Evolutionary conservation across 1,140 invertebrate genomes (phyloP), one percentile per base, ranked within the genome.

Genomic region (Diabrotica undecimpunctata): DNA sequence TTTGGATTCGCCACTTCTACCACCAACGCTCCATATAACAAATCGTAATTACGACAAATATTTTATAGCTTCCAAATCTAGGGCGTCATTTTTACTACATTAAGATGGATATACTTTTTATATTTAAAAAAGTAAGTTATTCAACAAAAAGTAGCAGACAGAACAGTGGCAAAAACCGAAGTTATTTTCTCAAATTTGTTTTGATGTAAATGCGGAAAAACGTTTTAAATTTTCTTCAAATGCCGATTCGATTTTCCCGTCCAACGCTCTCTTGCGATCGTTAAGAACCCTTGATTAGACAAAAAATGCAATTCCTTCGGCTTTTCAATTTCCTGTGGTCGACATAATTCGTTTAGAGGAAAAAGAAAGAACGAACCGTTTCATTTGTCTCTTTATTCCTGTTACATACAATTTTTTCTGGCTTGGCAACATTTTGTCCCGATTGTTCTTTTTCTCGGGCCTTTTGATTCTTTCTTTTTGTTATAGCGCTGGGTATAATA

Each of bases 401-500:
- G 41, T 46, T 46, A 46, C 41, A 46, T 46, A 46, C 41, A 46
- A 46, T n/a, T 46, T 46, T 46, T 46, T 46, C 41, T 46, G 41
- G 41, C 41, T 46, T n/a, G 8, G 41, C n/a, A 46, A 46, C 41
- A 46, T 46, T 46, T 46, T 46, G 8, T 46, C 41, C n/a, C 41
- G 41, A 46, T 46, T 46, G 41, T 46, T 8, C 41, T 46, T 46
- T 46, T 6, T 46, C 41, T 46, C 41, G n/a, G 41, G 8, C n/a
- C 41, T 46, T 46, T 46, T 10, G 41, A 46, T 2, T n/a, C 41
- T 8, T 46, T n/a, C n/a, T 46, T 46, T 46, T 46, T 46, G 6
- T 46, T 8, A 2, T 46, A 8, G 41, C 41, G n/a, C 41, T n/a
- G n/a, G 41, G 6, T 46, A 46, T 46, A 46, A 46, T 46, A n/a